Base-by-base conservation (phyloP, 2,888 invertebrate genomes). In the Rotaria sp. region DNA sequence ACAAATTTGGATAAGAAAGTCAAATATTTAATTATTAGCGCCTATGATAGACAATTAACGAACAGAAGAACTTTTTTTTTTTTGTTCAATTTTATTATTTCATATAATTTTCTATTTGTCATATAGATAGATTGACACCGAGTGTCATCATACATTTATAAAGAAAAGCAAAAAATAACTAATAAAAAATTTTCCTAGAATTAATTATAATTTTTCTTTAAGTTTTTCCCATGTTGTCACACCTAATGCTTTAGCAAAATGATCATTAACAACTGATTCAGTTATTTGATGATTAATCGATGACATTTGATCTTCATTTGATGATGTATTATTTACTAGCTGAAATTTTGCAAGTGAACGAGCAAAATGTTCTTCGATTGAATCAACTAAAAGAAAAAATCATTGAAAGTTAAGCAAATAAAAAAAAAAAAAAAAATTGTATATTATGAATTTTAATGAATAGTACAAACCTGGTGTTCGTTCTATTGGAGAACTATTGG, bases 231-330 rank as follows among this genome's bases (percentile, higher is more conserved):
- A 96, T 0, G 95, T 95, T 86, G 89, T 90, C 90, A 95, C 95
- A 3, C 93, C 93, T 84, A 96, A 92, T 0, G 96, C 95, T 92
- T 95, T 96, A 55, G 95, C 95, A 92, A 96, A 96, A 90, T 96
- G 96, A 90, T 96, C 96, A 92, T 96, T 96, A 84, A 96, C 96
- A 87, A 94, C 94, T 10, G 80, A 80, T 45, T 80, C 80, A 45
- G 41, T 80, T 80, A 26, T n/a, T 45, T 80, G 75, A 45, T 26
- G 41, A 38, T 80, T 30, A 5, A 67, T 35, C 67, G 35, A 67
- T 21, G 67, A 35, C 7, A 38, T 30, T 38, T 26, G 30, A 57
- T 45, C 21, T 21, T 50, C 75, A 84, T 35, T 41, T 41, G 35
- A 74, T 87, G 86, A 75, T 7, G 30, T 11, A 10, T 15, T n/a